Evolutionary conservation across 2,888 invertebrate species (phyloP), one percentile per base, ranked within the genome.

Genomic region (Spodoptera exigua): DNA sequence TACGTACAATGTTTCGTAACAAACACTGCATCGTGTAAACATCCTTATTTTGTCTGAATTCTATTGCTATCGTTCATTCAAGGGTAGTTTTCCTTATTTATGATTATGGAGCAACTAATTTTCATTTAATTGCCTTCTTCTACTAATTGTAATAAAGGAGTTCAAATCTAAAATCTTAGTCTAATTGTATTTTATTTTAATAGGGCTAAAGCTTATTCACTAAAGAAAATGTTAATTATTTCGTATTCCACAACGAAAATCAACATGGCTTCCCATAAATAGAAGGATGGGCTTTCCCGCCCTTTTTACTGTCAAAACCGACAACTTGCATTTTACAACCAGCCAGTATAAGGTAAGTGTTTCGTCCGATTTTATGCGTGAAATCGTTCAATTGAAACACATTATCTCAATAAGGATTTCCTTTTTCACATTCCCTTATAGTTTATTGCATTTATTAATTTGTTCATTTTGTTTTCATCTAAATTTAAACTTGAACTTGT

Each of bases 341-440:
- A 16, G 34, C 11, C 39, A 36, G 32, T 37, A 17, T 21, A 27
- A 5, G 27, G 27, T 9, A 21, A 16, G 12, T 21, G 4, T 66
- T 34, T 37, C 40, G 32, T 46, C 41, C 48, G 39, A 43, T 67
- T 67, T 54, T 67, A 49, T 27, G 11, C n/a, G 46, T 37, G 9
- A 51, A 46, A 40, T 37, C 49, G 56, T 44, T 49, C 40, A 47
- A 44, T 39, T 63, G 35, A 46, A 35, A 35, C 27, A 45, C 16
- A n/a, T 17, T 47, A 39, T 27, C 27, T 51, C n/a, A 34, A 52
- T 49, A 56, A 55, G 51, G 56, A 64, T 57, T 60, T 57, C 53
- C 60, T 70, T 60, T 68, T 59, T 44, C 14, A 63, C 53, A 56
- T 64, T 49, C 52, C 51, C 51, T n/a, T 12, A 43, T n/a, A n/a